Conservation (phyloP, 2,888 invertebrate species). For the Nemoura dubitans region DNA sequence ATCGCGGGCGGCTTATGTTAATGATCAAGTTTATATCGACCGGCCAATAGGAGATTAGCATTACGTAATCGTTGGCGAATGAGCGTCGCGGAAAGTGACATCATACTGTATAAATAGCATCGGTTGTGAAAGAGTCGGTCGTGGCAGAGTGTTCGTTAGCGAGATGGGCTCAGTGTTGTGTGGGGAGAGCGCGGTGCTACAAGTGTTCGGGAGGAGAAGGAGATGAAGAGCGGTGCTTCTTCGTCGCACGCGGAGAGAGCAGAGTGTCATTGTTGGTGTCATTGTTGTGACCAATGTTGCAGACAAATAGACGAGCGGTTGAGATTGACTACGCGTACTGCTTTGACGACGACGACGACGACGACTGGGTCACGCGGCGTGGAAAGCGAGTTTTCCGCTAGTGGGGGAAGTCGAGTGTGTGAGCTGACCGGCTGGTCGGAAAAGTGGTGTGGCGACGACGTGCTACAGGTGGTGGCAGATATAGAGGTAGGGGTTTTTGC, state of each 20-base stretch:
- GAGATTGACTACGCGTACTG: not conserved
- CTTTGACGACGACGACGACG: not conserved
- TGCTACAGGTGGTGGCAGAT: constrained; percentile 40
- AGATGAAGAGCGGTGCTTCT: constrained; percentile 15
- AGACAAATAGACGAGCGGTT: not conserved
- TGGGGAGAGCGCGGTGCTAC: not conserved
- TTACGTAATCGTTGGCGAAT: constrained; percentile 36
- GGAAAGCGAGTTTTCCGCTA: not conserved
- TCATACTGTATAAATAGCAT: constrained; percentile 28
- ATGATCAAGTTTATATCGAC: constrained; percentile 31
- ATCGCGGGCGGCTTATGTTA: constrained; percentile 41
- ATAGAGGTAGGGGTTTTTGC: constrained; percentile 2
- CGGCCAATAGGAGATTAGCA: constrained; percentile 20
- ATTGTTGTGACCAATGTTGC: constrained; percentile 32
- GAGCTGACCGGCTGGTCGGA: not conserved
- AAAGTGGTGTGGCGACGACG: not conserved
- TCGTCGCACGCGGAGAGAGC: constrained; percentile 14
- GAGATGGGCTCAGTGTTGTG: not conserved
- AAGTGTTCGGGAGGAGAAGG: not conserved
- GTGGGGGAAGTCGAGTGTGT: not conserved
- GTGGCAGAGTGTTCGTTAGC: constrained; percentile 15
- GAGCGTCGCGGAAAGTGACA: constrained; percentile 1
- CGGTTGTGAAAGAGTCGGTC: not conserved
- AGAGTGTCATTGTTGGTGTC: constrained; percentile 25
- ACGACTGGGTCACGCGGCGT: not conserved